Percentiles rank a stretch among this genome's conserved stretches.
These are phyloP conservation scores for Osmerus eperlanus DNA, from an alignment of 2,113 vertebrate genomes.

Conservation along the genomic window DNA sequence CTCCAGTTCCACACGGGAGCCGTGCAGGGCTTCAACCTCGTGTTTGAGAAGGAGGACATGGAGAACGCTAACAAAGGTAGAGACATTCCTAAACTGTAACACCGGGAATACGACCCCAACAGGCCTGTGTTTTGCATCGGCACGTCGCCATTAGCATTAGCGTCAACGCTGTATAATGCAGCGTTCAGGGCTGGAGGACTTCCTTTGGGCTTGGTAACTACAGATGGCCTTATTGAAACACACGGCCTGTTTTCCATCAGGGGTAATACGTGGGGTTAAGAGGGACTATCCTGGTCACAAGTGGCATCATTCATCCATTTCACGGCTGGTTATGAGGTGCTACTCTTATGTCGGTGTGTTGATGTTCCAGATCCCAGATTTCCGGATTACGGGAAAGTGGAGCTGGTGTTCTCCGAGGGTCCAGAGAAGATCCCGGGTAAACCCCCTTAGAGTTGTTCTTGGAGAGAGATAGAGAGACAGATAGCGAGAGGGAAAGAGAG, in stretches of 20 bases:
- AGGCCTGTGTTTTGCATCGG: conserved; percentile 1
- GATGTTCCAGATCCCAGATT: conserved; percentile 85
- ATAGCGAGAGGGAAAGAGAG: neutral
- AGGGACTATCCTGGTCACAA: conserved; percentile 19
- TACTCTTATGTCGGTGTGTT: conserved; percentile 39
- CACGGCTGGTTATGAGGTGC: neutral
- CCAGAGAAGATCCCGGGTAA: conserved; percentile 87
- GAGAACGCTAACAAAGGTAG: conserved; percentile 87
- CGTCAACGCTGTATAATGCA: too few species aligned
- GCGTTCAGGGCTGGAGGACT: conserved; percentile 18
- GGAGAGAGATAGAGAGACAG: neutral
- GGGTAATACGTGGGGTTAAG: conserved; percentile 27
- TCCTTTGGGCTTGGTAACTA: conserved; percentile 44
- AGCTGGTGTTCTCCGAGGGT: conserved; percentile 87
- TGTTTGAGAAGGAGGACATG: conserved; percentile 89
- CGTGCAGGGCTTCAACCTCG: conserved; percentile 79
- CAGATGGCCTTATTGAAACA: conserved; percentile 15
- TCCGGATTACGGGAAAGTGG: conserved; percentile 86
- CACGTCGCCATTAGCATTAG: too few species aligned
- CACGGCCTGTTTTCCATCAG: conserved; percentile 45
- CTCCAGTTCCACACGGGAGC: conserved; percentile 95
- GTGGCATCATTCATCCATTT: conserved; percentile 26
- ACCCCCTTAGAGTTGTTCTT: neutral
- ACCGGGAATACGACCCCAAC: neutral
- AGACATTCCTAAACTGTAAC: neutral